Evolutionary conservation across 2,113 vertebrate genomes (phyloP), one percentile per base, ranked within the genome.

Genomic region (Python bivittatus): DNA sequence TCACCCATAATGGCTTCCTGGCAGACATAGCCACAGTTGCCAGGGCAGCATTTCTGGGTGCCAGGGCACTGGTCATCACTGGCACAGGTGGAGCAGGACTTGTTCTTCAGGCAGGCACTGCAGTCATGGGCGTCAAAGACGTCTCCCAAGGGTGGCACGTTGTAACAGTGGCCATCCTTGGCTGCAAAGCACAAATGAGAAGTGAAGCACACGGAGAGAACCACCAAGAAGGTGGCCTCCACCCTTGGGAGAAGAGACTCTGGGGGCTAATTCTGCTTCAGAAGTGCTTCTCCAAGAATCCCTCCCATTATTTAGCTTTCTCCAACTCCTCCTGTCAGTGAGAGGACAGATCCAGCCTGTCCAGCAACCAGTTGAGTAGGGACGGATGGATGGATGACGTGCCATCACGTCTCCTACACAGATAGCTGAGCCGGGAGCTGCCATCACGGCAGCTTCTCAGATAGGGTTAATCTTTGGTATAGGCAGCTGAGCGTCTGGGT

Each of bases 11-110:
- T 13, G 13, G 91, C 87, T 42, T 92, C 87, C 61, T 92, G 87
- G n/a, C 91, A 92, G 72, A 84, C 7, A 27, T 92, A 92, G 91
- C 91, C 91, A 2, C 91, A 92, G 54, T 92, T 57, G 10, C 91
- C 91, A 0, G 91, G 91, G 87, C 91, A 92, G 72, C 91, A 92
- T 33, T 92, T 92, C 91, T 92, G 87, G 44, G 72, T 61, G 1
- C 56, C 91, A 2, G 91, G 87, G 44, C 91, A 92, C 22, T 89
- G 91, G 56, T 57, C 2, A 33, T 92, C 91, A 0, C 20, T 23
- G 72, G 29, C 44, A 0, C 91, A 92, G 44, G 11, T 42, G 91
- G 91, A 92, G 56, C 91, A 92, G 56, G 91, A 61, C 0, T 3
- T 22, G n/a, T 92, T 92, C 79, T 42, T 27, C 38, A 8, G 72